Evolutionary conservation across 2,888 invertebrate species (phyloP), one percentile per base, ranked within the genome.

Genomic region (Ormyrus rosae): DNA sequence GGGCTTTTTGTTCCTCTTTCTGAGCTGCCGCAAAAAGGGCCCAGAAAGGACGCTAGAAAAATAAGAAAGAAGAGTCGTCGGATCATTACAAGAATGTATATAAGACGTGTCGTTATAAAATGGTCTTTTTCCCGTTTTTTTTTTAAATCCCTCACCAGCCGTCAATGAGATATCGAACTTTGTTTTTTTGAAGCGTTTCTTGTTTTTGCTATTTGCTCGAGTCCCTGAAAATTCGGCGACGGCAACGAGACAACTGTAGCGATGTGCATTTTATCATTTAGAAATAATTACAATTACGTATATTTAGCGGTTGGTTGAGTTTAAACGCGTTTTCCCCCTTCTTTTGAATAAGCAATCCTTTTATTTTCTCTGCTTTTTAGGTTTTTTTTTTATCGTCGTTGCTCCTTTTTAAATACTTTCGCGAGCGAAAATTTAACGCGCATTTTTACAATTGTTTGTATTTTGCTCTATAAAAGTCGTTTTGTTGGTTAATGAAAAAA

Each of bases 121-220:
- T 34, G 34, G 34, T 34, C 34, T 34, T 34, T 34, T 34, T 34
- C 3, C 34, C 34, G 64, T 50, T 64, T 19, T n/a, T 64, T 2
- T 50, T 50, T 19, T 51, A 34, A 34, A 6, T 51, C 6, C n/a
- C 55, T 73, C 64, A 34, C 34, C 34, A 34, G 34, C 34, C 34
- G 34, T 74, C 78, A 74, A 78, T 81, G 56, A 74, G 72, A 72
- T 75, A 79, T 81, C 76, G 76, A 82, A 82, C 79, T 69, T 82
- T 67, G 56, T 79, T 79, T 79, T 79, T 73, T 45, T 45, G n/a
- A 69, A 81, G 73, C 70, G 68, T 56, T 65, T 61, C 63, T 75
- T 34, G 55, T 65, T 56, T 65, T 34, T 65, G 64, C 60, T 53
- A 63, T 72, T 56, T 77, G 63, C 50, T 56, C 71, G 58, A 68